A percentile compares a stretch with the other conserved stretches of the same genome.
phyloP scores from a whole-genome alignment of 2,113 vertebrate species.

The Alethe diademata region DNA sequence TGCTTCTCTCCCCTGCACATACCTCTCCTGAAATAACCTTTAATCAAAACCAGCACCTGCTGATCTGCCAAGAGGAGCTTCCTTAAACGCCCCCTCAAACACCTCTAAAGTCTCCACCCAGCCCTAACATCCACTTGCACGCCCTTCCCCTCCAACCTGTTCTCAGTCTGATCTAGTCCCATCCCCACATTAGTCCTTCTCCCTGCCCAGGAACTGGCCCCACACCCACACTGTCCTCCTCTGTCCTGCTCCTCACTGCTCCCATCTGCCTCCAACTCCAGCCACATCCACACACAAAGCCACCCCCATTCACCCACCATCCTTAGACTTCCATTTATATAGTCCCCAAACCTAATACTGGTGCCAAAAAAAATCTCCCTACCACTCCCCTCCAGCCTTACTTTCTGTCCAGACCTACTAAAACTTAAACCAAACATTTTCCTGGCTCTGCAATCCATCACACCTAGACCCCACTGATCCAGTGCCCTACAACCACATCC shows the following conservation, averaged over 20 bases:
- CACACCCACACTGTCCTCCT: neutral
- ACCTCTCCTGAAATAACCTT: neutral
- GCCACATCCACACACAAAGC: neutral
- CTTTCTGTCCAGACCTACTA: neutral
- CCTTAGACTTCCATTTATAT: neutral
- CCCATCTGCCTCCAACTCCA: neutral
- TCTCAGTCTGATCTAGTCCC: neutral
- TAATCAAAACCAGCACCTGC: neutral
- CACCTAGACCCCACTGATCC: neutral
- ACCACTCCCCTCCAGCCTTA: neutral
- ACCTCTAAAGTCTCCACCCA: neutral
- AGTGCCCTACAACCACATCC: too few relatives aligned
- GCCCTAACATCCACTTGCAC: neutral
- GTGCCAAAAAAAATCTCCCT: neutral
- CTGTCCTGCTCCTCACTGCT: neutral
- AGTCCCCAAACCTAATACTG: neutral
- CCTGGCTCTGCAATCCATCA: neutral
- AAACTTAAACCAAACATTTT: neutral
- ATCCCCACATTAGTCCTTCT: neutral
- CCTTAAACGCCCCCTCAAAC: neutral
- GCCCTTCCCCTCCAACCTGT: neutral
- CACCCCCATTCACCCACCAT: neutral
- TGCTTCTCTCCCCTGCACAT: accelerated
- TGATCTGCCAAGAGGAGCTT: neutral
- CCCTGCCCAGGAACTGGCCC: neutral